Evolutionary conservation across 2,888 invertebrate species (phyloP), one percentile per base, ranked within the genome.

Genomic region (Brachynemurus nebulosus): DNA sequence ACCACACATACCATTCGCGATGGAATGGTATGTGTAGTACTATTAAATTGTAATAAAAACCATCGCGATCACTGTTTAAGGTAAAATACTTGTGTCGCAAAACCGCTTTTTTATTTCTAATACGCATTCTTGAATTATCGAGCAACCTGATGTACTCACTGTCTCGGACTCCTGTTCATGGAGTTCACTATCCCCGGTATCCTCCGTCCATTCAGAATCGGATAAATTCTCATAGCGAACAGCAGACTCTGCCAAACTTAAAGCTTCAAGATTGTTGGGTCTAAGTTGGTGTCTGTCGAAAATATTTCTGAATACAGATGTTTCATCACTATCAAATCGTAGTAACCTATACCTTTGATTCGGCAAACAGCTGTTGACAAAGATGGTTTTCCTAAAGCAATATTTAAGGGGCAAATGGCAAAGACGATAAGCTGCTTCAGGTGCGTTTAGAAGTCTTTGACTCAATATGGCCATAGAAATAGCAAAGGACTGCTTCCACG

Each of bases 371-470:
- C 36, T 36, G 3, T 36, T 36, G 3, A 36, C 36, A 36, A 36
- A 36, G 3, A 36, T 4, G 2, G 2, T 36, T 38, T 50, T 50
- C 47, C 9, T 45, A 16, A 27, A 50, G 45, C 9, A 48, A 25
- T 12, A 35, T 42, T 36, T 36, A 2, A 36, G 4, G 3, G 36
- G 36, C 36, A 36, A 2, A 4, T 36, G 36, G 5, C 56, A 59
- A 7, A 58, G 43, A 20, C 57, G 45, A 35, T 54, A 58, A 36
- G 56, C 58, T n/a, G 49, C 53, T 56, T 57, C 56, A 1, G 51
- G 48, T 0, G 55, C 57, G 27, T 53, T 55, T 1, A 58, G 53
- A 7, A 54, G 4, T 4, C 56, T 48, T 51, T 55, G 55, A 19
- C 0, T 25, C 9, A 56, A 40, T 59, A 36, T 41, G 23, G 38